Conservation (phyloP, 2,888 invertebrate genomes). For the Andrena bicolor region DNA sequence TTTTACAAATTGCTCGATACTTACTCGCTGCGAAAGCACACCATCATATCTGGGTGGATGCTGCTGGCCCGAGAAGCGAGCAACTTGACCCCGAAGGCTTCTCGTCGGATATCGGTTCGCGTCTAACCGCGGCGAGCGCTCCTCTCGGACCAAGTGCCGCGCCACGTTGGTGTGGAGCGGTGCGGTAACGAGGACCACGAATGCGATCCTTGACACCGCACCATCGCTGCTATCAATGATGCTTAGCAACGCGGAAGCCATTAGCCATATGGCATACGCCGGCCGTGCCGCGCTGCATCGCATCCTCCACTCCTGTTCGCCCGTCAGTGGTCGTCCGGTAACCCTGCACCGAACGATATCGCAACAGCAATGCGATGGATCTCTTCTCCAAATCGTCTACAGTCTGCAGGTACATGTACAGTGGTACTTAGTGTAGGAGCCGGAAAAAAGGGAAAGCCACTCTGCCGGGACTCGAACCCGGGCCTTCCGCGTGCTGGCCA, state of each 20-base stretch:
- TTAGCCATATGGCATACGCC: constrained; percentile 82
- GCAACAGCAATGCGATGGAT: not conserved
- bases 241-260: constrained; percentile 83
- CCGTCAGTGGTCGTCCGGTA: constrained; percentile 37
- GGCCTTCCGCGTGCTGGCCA: no score
- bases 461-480: no score
- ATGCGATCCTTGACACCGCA: constrained; percentile 75
- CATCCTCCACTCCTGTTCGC: constrained; percentile 52
- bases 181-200: constrained; percentile 72
- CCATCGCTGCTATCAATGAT: constrained; percentile 78
- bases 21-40: no score
- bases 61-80: not conserved
- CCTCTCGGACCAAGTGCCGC: constrained; percentile 32
- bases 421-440: no score
- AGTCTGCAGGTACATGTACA: no score
- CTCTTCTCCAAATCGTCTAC: not conserved
- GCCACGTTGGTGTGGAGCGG: not conserved
- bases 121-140: not conserved
- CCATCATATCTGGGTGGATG: not conserved
- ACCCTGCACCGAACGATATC: constrained; percentile 7
- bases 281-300: constrained; percentile 63
- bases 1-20: no score
- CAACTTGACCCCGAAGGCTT: not conserved
- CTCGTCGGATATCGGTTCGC: constrained; percentile 7
- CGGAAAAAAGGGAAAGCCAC: no score